A percentile compares a stretch with the other conserved stretches of the same genome.
Conservation (phyloP, 2,113 vertebrate genomes). For the Sphyrna mokarran region DNA sequence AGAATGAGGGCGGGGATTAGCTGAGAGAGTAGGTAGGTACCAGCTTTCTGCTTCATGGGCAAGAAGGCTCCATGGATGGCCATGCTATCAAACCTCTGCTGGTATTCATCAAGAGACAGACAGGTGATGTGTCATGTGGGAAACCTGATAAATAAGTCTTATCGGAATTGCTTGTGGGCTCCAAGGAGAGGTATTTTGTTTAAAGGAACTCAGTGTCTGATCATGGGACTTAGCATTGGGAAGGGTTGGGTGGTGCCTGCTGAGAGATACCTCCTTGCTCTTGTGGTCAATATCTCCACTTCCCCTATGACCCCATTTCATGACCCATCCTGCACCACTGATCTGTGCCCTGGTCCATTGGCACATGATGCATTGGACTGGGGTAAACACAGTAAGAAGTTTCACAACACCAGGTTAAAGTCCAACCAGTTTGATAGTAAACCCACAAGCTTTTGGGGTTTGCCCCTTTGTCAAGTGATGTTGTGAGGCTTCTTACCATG, state of each 20-base stretch:
- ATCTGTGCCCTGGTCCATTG: no score
- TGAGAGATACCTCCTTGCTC: not conserved
- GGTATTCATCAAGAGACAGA: not conserved
- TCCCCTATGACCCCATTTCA: no score
- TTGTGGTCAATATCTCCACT: not conserved
- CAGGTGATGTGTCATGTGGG: not conserved
- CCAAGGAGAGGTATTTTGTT: not conserved
- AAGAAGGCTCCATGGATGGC: not conserved
- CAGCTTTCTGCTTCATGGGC: not conserved
- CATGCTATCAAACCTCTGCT: not conserved
- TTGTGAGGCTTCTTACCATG: no score
- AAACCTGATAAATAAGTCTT: not conserved
- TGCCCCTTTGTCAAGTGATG: no score
- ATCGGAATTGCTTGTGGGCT: not conserved
- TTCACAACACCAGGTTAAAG: no score
- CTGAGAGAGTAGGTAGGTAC: not conserved
- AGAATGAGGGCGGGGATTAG: no score
- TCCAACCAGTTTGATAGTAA: no score
- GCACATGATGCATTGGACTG: no score
- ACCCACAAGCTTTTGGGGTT: no score
- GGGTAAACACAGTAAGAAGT: no score
- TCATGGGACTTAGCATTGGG: not conserved
- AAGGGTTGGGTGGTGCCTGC: no score
- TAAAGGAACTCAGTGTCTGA: not conserved
- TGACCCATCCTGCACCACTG: no score